phyloP scores from a whole-genome alignment of 2,888 invertebrate species.

The Brachycybe producta region DNA sequence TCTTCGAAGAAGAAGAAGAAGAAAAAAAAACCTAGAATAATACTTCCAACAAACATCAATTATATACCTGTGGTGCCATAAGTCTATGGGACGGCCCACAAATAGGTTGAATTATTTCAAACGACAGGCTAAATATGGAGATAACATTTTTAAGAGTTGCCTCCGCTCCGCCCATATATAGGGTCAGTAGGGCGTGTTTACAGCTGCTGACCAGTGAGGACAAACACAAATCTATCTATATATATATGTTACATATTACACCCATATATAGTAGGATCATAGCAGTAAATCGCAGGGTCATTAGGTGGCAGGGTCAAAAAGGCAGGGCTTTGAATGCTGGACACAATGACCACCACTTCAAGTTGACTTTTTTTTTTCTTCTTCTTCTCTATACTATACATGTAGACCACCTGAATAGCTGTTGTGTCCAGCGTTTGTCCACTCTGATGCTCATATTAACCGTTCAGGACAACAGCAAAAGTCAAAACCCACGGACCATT shows the following conservation, averaged over 20 bases:
- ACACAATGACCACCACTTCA: conserved; percentile 8
- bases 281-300: conserved; percentile 10
- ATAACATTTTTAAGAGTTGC: too few species aligned
- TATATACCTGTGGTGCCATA: too few species aligned
- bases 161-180: conserved; percentile 12
- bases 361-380: conserved; percentile 6
- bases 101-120: too few species aligned
- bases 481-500: conserved; percentile 7
- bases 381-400: too few species aligned
- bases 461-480: conserved; percentile 3
- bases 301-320: conserved; percentile 10
- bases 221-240: too few species aligned
- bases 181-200: conserved; percentile 9
- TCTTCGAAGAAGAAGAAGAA: too few species aligned
- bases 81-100: conserved; percentile 7
- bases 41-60: conserved; percentile 5
- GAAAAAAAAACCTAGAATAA: too few species aligned
- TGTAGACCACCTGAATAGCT: conserved; percentile 11
- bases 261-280: too few species aligned
- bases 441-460: conserved; percentile 4
- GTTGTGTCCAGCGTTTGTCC: too few species aligned
- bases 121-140: too few species aligned
- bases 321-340: neutral
- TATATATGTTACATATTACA: too few species aligned
- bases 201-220: conserved; percentile 13